Base-by-base conservation (phyloP, 2,888 invertebrate genomes). In the Drosophila anomalipes region DNA sequence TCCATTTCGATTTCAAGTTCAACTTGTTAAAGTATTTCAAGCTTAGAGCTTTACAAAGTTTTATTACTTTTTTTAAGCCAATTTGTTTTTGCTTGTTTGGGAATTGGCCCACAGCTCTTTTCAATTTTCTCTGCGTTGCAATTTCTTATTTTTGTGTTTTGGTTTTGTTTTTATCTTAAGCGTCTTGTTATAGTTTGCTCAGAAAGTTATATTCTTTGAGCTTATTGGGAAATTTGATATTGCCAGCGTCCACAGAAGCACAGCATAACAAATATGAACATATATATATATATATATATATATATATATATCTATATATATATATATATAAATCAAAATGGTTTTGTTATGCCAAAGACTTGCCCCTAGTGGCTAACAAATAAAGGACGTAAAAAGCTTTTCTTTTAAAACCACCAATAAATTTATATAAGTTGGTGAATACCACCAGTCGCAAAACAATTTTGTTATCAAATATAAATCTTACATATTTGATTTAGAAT, bases 1-100 rank as follows among this genome's bases (percentile, higher is more conserved):
- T 59, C 53, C 39, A 75, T 75, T 86, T 86, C 70, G 68, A 84
- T 86, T 84, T 89, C 85, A 86, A 86, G 89, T 84, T 86, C 85
- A 89, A 70, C 64, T 80, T 82, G 68, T 76, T 70, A 75, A 79
- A 68, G 74, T 68, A 68, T 74, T 61, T 74, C 54, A 72, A 74
- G 75, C 75, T 70, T 52, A 49, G n/a, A 82, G 67, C 30, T 49
- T 70, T 26, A 52, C 51, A 82, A 84, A 79, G 76, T 83, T 83
- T 72, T 82, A 83, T 83, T 82, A 61, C 70, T 67, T 84, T 72
- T 62, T 69, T 54, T 33, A 54, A 47, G n/a, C 39, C 49, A 57
- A 57, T 70, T 47, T 52, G 53, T 62, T 59, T 52, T 68, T 39
- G 58, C 57, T 81, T 68, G 77, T 70, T 75, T 69, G 75, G 64